A percentile compares a stretch with the other conserved stretches of the same genome.
These are phyloP conservation scores for Myathropa florea DNA, from an alignment of 2,888 invertebrate genomes.

Conservation along the genomic window DNA sequence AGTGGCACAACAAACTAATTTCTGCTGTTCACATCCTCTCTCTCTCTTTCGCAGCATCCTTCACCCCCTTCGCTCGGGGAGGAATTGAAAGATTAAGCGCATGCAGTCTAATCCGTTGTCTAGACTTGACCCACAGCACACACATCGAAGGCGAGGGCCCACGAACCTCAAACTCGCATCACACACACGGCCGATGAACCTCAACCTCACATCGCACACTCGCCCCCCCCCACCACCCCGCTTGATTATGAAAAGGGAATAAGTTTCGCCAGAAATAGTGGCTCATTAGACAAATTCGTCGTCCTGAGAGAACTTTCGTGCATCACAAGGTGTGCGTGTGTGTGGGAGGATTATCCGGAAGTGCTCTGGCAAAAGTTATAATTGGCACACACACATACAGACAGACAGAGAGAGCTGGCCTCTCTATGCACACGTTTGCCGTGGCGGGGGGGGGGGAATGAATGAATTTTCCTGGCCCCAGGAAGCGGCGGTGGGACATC, in stretches of 20 bases:
- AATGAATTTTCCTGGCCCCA: background rate
- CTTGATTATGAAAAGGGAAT: constrained; percentile 17
- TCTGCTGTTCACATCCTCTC: background rate
- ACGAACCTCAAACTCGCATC: background rate
- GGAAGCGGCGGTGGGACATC: constrained; percentile 19
- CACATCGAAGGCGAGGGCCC: too few species aligned
- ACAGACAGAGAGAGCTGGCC: background rate
- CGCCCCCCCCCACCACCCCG: background rate
- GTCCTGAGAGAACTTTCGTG: constrained; percentile 32
- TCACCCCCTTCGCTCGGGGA: background rate
- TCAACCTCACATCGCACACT: background rate
- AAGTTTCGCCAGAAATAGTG: constrained; percentile 48
- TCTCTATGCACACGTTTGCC: background rate
- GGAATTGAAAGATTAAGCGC: constrained; percentile 41
- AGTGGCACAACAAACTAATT: constrained; percentile 19
- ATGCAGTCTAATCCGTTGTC: constrained; percentile 63
- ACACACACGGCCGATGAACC: background rate
- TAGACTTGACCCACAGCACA: constrained; percentile 65
- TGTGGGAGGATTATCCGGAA: constrained; percentile 54
- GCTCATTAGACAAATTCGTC: constrained; percentile 61
- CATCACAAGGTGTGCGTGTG: constrained; percentile 15
- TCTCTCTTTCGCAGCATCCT: too few species aligned
- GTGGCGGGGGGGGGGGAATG: too few species aligned
- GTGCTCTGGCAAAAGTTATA: constrained; percentile 67
- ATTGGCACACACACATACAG: constrained; percentile 47